phyloP scores from a whole-genome alignment of 2,888 invertebrate species.

The Aromia moschata region DNA sequence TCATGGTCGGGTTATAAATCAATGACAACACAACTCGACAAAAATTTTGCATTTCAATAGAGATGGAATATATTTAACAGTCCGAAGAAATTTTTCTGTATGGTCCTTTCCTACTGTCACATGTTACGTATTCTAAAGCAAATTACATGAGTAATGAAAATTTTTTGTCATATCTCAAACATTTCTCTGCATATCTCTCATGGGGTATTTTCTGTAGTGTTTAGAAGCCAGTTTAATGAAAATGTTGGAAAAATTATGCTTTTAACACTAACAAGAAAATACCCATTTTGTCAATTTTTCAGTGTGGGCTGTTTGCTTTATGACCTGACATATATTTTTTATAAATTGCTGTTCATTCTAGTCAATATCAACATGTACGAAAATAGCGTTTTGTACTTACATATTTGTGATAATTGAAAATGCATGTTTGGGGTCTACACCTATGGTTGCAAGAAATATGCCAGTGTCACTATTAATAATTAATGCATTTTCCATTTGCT shows the following conservation, averaged over 20 bases:
- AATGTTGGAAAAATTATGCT: too few species aligned
- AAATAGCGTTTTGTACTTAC: conserved; percentile 26
- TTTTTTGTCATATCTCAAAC: neutral
- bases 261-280: neutral
- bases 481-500: conserved; percentile 35
- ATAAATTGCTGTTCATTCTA: conserved; percentile 13
- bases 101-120: too few species aligned
- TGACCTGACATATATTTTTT: conserved; percentile 2
- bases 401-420: conserved; percentile 32
- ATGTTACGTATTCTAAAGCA: too few species aligned
- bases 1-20: conserved; percentile 2
- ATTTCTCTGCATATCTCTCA: neutral
- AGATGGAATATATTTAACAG: too few species aligned
- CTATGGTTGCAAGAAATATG: conserved; percentile 16
- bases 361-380: conserved; percentile 10
- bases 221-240: too few species aligned
- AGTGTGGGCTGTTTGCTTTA: neutral
- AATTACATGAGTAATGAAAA: neutral
- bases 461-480: conserved; percentile 3
- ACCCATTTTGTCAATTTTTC: neutral
- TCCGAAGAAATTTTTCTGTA: too few species aligned
- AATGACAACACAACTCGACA: conserved; percentile 1
- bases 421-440: conserved; percentile 37
- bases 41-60: conserved; percentile 3
- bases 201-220: neutral